These are phyloP conservation scores for Novumbra hubbsi DNA, from an alignment of 2,797 vertebrate genomes.

Conservation along the genomic window DNA sequence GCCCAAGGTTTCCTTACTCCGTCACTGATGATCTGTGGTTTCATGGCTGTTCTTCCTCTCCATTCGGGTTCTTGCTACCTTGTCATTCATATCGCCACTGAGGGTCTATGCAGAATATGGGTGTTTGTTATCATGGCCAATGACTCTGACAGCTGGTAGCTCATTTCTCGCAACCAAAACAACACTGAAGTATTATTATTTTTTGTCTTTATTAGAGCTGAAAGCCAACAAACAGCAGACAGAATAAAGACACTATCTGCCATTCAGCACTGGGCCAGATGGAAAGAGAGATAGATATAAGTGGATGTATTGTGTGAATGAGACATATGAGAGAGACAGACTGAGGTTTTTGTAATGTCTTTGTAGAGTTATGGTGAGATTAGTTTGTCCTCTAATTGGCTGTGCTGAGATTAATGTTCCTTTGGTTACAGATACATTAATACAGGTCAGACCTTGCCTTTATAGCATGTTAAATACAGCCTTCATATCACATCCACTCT, in stretches of 20 bases:
- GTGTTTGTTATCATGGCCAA: background rate
- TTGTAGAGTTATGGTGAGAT: constrained; percentile 62
- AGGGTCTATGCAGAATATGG: background rate
- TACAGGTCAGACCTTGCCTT: constrained; percentile 51
- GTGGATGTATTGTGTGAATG: background rate
- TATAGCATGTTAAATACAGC: background rate
- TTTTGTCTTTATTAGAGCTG: background rate
- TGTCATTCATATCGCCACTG: background rate
- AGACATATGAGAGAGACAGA: constrained; percentile 47
- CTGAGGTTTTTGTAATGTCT: constrained; percentile 41
- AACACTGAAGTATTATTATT: background rate
- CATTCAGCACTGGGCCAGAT: constrained; percentile 7
- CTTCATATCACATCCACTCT: background rate
- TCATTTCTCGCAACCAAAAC: background rate
- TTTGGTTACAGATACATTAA: constrained; percentile 53
- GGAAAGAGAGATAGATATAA: constrained; percentile 39
- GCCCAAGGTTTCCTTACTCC: too few species aligned
- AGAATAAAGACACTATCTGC: constrained; percentile 1
- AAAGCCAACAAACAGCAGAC: constrained; percentile 6
- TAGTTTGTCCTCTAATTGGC: constrained; percentile 68
- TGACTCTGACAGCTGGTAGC: background rate
- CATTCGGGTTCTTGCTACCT: background rate
- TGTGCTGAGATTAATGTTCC: constrained; percentile 64
- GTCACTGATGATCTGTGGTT: too few species aligned
- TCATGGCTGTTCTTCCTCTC: too few species aligned